phyloP scores from a whole-genome alignment of 2,113 vertebrate genomes.

The Ptyas mucosa region DNA sequence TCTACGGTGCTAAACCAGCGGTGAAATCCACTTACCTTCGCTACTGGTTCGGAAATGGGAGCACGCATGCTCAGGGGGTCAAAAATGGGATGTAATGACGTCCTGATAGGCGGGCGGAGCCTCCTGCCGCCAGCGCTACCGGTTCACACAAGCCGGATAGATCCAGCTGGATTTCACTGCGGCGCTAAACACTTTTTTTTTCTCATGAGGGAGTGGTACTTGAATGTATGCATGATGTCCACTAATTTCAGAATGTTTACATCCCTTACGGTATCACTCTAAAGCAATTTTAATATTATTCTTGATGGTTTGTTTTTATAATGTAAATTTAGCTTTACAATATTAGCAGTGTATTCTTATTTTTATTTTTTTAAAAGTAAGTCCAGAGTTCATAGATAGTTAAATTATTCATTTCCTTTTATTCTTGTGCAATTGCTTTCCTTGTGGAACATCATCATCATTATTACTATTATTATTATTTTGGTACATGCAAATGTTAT shows the following conservation, averaged over 20 bases:
- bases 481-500: conserved; percentile 25
- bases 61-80: too few species aligned
- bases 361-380: not conserved
- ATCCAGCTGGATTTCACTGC: too few species aligned
- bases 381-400: not conserved
- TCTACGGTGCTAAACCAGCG: too few species aligned
- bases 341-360: not conserved
- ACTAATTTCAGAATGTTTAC: not conserved
- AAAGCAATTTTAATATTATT: not conserved
- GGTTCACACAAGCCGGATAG: too few species aligned
- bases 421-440: not conserved
- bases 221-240: too few species aligned
- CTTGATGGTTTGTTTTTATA: fast-evolving
- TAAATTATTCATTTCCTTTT: conserved; percentile 10
- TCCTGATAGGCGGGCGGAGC: too few species aligned
- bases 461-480: too few species aligned
- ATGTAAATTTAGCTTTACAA: fast-evolving
- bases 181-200: not conserved
- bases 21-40: too few species aligned
- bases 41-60: too few species aligned
- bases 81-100: too few species aligned
- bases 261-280: not conserved
- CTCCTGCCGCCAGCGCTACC: too few species aligned
- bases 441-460: not conserved
- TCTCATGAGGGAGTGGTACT: not conserved